These are phyloP conservation scores for Troides aeacus DNA, from an alignment of 2,888 invertebrate genomes.

Conservation along the genomic window DNA sequence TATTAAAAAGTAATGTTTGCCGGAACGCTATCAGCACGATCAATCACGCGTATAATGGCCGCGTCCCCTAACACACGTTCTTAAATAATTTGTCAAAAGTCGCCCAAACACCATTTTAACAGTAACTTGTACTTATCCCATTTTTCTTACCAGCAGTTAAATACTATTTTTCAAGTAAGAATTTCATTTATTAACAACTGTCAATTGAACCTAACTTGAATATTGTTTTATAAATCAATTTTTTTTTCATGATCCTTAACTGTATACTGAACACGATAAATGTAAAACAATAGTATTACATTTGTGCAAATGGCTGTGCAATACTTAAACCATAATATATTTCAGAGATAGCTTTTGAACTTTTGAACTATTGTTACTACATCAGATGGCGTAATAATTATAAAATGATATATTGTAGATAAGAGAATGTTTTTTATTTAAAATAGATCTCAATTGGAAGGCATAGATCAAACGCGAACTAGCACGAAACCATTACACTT, in stretches of 20 bases:
- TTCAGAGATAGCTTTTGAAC: too few relatives aligned
- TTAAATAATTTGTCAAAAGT: slow-evolving; percentile 79
- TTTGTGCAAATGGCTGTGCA: too few relatives aligned
- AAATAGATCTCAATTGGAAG: slow-evolving; percentile 59
- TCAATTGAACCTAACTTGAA: slow-evolving; percentile 1
- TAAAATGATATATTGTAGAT: not conserved
- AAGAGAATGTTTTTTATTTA: slow-evolving; percentile 51
- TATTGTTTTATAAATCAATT: not conserved
- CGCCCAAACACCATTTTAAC: slow-evolving; percentile 54
- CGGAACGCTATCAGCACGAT: slow-evolving; percentile 64
- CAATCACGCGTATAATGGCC: slow-evolving; percentile 73
- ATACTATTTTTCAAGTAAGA: slow-evolving; percentile 43
- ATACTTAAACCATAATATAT: too few relatives aligned
- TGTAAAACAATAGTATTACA: too few relatives aligned
- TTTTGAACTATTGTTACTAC: not conserved
- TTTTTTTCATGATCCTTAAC: not conserved
- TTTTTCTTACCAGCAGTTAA: slow-evolving; percentile 54
- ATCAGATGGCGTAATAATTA: not conserved
- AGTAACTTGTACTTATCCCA: slow-evolving; percentile 48
- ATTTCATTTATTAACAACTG: slow-evolving; percentile 20
- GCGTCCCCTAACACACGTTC: slow-evolving; percentile 74
- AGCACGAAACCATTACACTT: slow-evolving; percentile 77
- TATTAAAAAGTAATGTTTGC: slow-evolving; percentile 50
- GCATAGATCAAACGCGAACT: slow-evolving; percentile 68
- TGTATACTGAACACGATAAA: too few relatives aligned